Evolutionary conservation across 2,888 invertebrate species (phyloP), one percentile per base, ranked within the genome.

Genomic region (Campoplex nolae): DNA sequence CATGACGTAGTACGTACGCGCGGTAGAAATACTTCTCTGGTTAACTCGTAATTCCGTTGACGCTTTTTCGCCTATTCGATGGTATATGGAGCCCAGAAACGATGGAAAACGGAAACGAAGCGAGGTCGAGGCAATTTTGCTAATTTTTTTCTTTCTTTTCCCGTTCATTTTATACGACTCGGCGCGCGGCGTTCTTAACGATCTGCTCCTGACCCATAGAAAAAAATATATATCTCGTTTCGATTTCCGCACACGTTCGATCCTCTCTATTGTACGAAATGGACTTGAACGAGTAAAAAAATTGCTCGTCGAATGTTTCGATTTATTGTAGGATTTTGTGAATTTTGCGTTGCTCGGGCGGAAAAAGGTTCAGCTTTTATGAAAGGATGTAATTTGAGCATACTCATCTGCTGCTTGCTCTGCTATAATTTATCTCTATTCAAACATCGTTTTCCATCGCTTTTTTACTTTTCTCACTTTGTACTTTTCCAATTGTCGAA

Each of bases 101-200:
- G 68, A 74, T 23, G 38, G 32, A 74, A 67, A 58, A 56, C 54
- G 42, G 32, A 70, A 74, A 75, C 70, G 51, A 74, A 78, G 73
- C 74, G 77, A 85, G 73, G 54, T 77, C 65, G 74, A 77, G 75
- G 70, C 67, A 77, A 77, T 79, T 70, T 68, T 68, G 74, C 54
- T 16, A 81, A 62, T 67, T 81, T 42, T 74, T 68, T 73, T 45
- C n/a, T 68, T 23, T 32, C 51, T 70, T 38, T 35, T 75, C 45
- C 70, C 16, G 28, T 7, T 65, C 35, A 54, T 77, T 67, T 38
- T 28, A 42, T 58, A 9, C 9, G 56, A 62, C 38, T 84, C 42
- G 32, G 54, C 32, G 51, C 32, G 51, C 23, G 23, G 23, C 23
- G 23, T n/a, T 71, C 62, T 67, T 51, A 74, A 62, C 38, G 73